Evolutionary conservation across 2,888 invertebrate genomes (phyloP).

Genomic region (Alviniconcha strummeri): DNA sequence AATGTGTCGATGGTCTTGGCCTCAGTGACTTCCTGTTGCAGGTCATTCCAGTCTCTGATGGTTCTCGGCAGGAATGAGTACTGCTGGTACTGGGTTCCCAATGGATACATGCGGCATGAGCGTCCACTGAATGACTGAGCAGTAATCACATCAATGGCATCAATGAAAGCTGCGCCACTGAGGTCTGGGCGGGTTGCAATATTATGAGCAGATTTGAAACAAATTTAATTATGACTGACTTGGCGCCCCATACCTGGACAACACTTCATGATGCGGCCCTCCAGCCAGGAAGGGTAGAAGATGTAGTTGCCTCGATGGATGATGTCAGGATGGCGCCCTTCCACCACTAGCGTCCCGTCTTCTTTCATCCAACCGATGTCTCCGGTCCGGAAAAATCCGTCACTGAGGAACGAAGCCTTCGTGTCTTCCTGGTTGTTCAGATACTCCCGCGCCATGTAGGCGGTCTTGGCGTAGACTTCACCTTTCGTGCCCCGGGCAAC

Average conservation of each 20-base stretch:
- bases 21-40: no score
- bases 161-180: no score
- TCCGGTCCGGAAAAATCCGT: constrained; percentile 26
- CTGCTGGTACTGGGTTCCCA: no score
- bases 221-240: no score
- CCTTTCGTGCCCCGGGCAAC: constrained; percentile 11
- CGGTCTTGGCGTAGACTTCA: constrained; percentile 19
- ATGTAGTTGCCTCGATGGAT: constrained; percentile 29
- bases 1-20: no score
- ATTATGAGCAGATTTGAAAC: no score
- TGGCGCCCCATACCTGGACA: background rate
- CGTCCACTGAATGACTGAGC: no score
- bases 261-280: constrained; percentile 18
- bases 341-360: constrained; percentile 17
- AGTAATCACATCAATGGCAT: no score
- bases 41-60: no score
- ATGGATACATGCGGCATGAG: no score
- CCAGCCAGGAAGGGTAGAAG: constrained; percentile 36
- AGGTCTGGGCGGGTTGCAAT: no score
- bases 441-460: background rate
- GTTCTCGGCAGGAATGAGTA: no score
- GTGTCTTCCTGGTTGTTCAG: constrained; percentile 25
- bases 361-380: constrained; percentile 25
- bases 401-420: background rate
- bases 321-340: constrained; percentile 20